Evolutionary conservation across 2,888 invertebrate species (phyloP), one percentile per base, ranked within the genome.

Genomic region (Lumbricus terrestris): DNA sequence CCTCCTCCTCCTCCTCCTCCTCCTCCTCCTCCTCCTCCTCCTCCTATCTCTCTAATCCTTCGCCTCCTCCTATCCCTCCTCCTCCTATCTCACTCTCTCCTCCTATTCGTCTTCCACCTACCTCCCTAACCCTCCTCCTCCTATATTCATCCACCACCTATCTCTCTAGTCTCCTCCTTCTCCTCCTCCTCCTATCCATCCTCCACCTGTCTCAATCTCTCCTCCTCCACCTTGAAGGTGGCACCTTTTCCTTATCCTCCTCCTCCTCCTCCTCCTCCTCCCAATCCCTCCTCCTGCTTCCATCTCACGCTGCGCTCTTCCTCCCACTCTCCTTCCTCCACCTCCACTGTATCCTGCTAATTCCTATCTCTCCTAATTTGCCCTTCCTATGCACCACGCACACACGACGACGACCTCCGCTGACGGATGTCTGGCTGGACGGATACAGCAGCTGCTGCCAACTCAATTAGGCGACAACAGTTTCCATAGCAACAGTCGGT

Each of bases 391-490:
- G 69, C 69, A n/a, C 69, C 29, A n/a, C 69, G 69, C n/a, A 69
- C 69, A 29, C n/a, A n/a, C n/a, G n/a, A n/a, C n/a, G n/a, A n/a
- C 85, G 85, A 85, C 85, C 85, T 85, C 85, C 35, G 8, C 1
- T 85, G 85, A 85, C 85, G 85, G 37, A 85, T 85, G 85, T 37
- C 35, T 37, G 85, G 35, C 85, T 37, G 13, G 85, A 34, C 23
- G 35, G 85, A 34, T 35, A 85, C 85, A 85, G 85, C n/a, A n/a
- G n/a, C n/a, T n/a, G n/a, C 85, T 35, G 85, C 85, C 85, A 85
- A 85, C 85, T 85, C 85, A 85, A 85, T 85, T 85, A 85, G 85
- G 37, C 85, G 85, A 85, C 85, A 85, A 85, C 35, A 85, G 85
- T 85, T 85, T 85, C 85, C 85, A 85, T 85, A 8, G 85, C 85